Percentiles rank a stretch among this genome's conserved stretches.
Conservation (phyloP, 2,797 vertebrate genomes). For the Clarias laeviceps region DNA sequence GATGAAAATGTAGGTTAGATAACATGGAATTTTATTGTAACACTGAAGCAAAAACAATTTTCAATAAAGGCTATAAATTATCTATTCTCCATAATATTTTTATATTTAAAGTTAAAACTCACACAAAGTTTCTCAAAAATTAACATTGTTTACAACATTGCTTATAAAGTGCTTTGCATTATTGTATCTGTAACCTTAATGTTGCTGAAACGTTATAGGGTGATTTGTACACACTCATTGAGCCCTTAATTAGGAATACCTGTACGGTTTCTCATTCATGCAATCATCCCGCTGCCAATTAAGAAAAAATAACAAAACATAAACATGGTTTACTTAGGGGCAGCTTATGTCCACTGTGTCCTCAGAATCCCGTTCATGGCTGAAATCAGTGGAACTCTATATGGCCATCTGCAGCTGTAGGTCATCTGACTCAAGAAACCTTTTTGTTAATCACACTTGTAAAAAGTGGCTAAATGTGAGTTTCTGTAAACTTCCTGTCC, state of each 20-base stretch:
- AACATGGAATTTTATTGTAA: not conserved
- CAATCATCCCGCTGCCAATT: too few relatives aligned
- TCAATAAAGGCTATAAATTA: not conserved
- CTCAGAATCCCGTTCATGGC: not conserved
- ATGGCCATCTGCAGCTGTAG: too few relatives aligned
- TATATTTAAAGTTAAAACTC: not conserved
- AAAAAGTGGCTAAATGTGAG: not conserved
- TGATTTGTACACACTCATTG: not conserved
- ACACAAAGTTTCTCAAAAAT: not conserved
- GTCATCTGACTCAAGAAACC: not conserved
- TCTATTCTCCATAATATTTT: not conserved
- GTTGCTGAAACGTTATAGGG: not conserved
- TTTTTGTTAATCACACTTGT: not conserved
- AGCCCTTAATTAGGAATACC: not conserved
- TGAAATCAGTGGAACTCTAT: not conserved
- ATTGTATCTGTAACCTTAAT: not conserved
- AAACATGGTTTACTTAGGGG: not conserved
- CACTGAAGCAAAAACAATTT: not conserved
- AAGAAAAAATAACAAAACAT: not conserved
- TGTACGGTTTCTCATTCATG: not conserved
- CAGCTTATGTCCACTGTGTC: not conserved
- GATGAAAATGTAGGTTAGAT: not conserved
- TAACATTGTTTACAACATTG: too few relatives aligned
- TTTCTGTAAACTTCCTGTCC: not conserved
- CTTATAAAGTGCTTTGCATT: not conserved